Conservation (phyloP, 2,797 vertebrate species). For the Orientallactaga sibirica region DNA sequence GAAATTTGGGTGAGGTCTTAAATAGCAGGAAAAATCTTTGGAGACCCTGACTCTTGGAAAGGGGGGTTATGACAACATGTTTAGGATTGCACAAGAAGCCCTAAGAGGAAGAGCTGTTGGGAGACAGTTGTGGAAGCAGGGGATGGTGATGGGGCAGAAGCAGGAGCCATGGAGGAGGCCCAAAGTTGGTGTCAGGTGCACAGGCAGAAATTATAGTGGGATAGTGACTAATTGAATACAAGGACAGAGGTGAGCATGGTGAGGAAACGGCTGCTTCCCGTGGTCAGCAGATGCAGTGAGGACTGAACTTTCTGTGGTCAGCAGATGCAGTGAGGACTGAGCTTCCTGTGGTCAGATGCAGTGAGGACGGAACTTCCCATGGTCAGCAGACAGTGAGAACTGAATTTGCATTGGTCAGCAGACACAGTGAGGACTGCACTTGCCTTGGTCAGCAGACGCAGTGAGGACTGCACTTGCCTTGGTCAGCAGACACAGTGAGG, state of each 20-base stretch:
- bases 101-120: background rate
- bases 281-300: background rate
- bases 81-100: background rate
- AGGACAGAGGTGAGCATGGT: constrained; percentile 6
- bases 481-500: no score
- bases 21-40: background rate
- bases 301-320: no score
- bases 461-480: no score
- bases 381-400: no score
- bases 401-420: no score
- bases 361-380: no score
- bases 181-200: background rate
- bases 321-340: no score
- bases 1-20: background rate
- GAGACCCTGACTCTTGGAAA: background rate
- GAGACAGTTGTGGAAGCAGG: background rate
- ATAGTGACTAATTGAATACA: fast-evolving
- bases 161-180: background rate
- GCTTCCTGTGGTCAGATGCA: no score
- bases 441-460: no score
- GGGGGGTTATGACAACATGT: background rate
- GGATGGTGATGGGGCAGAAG: background rate
- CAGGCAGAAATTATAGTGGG: background rate
- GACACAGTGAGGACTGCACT: no score
- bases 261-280: background rate